A percentile compares a stretch with the other conserved stretches of the same genome.
phyloP scores from a whole-genome alignment of 2,797 vertebrate genomes.

The Tamandua tetradactyla region DNA sequence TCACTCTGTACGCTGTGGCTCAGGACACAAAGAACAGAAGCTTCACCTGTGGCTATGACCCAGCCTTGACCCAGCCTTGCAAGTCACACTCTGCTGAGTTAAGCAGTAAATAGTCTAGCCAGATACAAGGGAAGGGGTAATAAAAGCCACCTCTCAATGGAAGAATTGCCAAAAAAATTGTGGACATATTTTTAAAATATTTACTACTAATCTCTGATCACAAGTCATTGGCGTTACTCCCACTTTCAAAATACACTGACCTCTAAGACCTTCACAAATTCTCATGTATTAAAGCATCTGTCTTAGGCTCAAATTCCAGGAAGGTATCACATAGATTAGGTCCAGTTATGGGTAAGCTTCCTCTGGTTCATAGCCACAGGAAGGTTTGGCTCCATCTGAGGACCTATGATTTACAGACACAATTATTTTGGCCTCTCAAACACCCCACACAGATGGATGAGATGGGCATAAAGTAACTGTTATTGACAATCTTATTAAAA shows the following conservation, averaged over 20 bases:
- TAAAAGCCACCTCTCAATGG: background rate
- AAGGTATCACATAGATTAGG: background rate
- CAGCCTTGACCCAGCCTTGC: background rate
- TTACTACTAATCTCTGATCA: background rate
- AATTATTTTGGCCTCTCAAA: background rate
- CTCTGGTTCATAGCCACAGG: background rate
- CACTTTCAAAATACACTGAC: background rate
- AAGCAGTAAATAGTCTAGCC: background rate
- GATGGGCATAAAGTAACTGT: no score
- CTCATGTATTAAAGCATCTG: no score
- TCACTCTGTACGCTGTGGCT: background rate
- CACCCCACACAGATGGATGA: background rate
- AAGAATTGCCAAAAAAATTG: background rate
- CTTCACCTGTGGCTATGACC: background rate
- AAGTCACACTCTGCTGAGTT: background rate
- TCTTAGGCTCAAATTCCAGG: background rate
- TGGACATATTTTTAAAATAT: no score
- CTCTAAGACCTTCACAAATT: background rate
- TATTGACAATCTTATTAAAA: background rate
- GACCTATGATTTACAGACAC: background rate
- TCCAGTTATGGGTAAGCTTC: background rate
- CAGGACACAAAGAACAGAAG: background rate
- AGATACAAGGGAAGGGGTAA: background rate
- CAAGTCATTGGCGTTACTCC: background rate
- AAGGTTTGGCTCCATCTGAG: background rate